Evolutionary conservation across 2,797 vertebrate species (phyloP).

Genomic region (Cryptoblepharus egeriae): DNA sequence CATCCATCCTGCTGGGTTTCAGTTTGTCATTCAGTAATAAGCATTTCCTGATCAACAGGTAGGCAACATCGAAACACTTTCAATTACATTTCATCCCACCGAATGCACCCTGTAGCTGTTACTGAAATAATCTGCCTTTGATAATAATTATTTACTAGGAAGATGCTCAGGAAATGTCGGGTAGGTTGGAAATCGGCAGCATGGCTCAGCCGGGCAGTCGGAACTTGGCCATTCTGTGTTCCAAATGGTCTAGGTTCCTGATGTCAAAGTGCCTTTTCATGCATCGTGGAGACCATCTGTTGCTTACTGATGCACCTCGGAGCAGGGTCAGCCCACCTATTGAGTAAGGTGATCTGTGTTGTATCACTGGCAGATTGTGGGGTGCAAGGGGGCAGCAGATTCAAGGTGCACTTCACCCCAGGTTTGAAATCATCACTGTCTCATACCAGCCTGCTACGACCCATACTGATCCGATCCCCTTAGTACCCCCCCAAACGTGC

Average conservation of each 20-base stretch:
- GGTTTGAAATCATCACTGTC: too few relatives aligned
- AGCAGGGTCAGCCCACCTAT: too few relatives aligned
- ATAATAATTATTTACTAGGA: neutral
- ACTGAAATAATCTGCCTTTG: slow-evolving; percentile 4
- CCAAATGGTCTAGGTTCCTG: too few relatives aligned
- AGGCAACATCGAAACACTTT: slow-evolving; percentile 8
- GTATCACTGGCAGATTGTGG: too few relatives aligned
- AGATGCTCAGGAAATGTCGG: neutral
- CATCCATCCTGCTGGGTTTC: slow-evolving; percentile 15
- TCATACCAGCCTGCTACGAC: too few relatives aligned
- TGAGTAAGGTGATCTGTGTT: too few relatives aligned
- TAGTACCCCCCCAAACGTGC: too few relatives aligned
- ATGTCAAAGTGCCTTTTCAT: fast-evolving
- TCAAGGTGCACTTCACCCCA: too few relatives aligned
- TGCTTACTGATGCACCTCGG: neutral
- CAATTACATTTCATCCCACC: slow-evolving; percentile 10
- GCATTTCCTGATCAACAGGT: slow-evolving; percentile 28
- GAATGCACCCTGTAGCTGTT: neutral
- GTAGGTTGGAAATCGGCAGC: neutral
- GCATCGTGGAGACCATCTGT: neutral
- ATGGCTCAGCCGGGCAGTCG: neutral
- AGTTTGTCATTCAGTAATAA: slow-evolving; percentile 24
- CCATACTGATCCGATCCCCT: too few relatives aligned
- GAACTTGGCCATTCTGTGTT: neutral
- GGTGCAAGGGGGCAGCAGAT: too few relatives aligned